Evolutionary conservation across 2,113 vertebrate genomes (phyloP).

Genomic region (Trichomycterus rosablanca): DNA sequence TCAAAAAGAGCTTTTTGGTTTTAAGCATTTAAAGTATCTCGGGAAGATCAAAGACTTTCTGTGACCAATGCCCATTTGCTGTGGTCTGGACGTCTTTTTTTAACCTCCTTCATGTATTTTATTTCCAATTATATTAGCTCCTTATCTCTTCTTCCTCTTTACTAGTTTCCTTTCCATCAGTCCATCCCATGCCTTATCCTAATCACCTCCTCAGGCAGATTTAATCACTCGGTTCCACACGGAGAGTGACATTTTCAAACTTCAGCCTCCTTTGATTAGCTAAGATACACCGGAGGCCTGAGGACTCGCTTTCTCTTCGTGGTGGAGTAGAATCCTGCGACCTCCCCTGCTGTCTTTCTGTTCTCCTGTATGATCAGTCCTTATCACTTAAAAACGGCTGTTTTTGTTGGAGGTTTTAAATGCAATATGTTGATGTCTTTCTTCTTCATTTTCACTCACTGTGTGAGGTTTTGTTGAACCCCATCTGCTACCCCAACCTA

Average conservation of each 20-base stretch:
- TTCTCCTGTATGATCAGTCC: no score
- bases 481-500: not conserved
- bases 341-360: not conserved
- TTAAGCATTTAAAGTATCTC: no score
- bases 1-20: no score
- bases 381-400: no score
- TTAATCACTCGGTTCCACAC: constrained; percentile 23
- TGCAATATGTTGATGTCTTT: not conserved
- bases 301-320: not conserved
- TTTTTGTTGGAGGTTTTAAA: constrained; percentile 2
- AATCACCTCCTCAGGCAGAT: constrained; percentile 15
- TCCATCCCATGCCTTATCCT: constrained; percentile 11
- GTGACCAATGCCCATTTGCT: no score
- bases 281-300: constrained; percentile 7
- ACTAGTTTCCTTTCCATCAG: not conserved
- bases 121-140: not conserved
- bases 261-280: constrained; percentile 18
- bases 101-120: no score
- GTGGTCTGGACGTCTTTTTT: no score
- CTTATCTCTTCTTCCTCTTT: not conserved
- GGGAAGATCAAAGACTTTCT: no score
- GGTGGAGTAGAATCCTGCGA: not conserved
- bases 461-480: not conserved
- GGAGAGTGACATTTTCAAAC: constrained; percentile 34
- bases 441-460: not conserved